Conservation (phyloP, 2,888 invertebrate genomes). For the Melanostoma scalare region DNA sequence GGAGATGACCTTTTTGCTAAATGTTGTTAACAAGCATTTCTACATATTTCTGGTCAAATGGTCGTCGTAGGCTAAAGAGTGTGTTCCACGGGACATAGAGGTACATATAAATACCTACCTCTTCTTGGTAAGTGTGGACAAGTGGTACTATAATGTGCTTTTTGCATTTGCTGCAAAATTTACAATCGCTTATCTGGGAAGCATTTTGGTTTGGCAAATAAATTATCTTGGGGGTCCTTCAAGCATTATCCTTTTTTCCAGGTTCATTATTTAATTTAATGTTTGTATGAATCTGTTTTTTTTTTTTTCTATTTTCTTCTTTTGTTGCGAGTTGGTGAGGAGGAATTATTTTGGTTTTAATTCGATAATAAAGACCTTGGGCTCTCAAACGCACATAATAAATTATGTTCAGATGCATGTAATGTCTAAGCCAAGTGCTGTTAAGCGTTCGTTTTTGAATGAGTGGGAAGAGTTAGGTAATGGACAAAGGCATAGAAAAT, state of each 20-base stretch:
- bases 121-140: slow-evolving; percentile 28
- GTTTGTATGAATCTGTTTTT: slow-evolving; percentile 38
- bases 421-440: slow-evolving; percentile 27
- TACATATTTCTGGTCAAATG: slow-evolving; percentile 63
- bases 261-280: slow-evolving; percentile 63
- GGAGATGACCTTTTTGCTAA: slow-evolving; percentile 68
- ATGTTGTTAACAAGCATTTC: slow-evolving; percentile 66
- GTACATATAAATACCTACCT: not conserved
- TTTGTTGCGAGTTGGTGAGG: not conserved
- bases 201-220: slow-evolving; percentile 62
- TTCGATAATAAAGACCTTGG: slow-evolving; percentile 68
- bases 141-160: slow-evolving; percentile 61
- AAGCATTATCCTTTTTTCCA: slow-evolving; percentile 21
- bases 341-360: slow-evolving; percentile 64
- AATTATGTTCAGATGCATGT: slow-evolving; percentile 47
- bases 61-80: slow-evolving; percentile 25
- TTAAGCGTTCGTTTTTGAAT: slow-evolving; percentile 24
- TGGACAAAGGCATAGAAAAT: not conserved
- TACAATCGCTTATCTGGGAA: slow-evolving; percentile 74
- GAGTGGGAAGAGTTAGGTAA: not conserved
- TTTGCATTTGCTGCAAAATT: slow-evolving; percentile 81
- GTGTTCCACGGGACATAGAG: slow-evolving; percentile 26
- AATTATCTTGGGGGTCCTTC: slow-evolving; percentile 57
- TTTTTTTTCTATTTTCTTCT: slow-evolving; percentile 11
- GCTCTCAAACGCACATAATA: slow-evolving; percentile 26